Base-by-base conservation (phyloP, 2,888 invertebrate species). In the Sabatieria punctata region DNA sequence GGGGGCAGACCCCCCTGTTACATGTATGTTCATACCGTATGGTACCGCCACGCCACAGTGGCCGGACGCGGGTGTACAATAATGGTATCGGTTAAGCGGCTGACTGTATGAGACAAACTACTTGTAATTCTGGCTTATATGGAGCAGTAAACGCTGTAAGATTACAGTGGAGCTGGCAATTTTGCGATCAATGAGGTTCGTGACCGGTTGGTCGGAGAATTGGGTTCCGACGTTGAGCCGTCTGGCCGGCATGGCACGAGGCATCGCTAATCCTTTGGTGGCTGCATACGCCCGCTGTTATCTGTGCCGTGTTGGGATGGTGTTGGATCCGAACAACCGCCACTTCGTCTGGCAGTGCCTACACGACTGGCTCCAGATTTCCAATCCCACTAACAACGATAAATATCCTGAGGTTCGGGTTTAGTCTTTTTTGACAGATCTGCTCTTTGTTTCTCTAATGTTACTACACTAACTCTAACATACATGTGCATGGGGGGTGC, bases 231-330 rank as follows among this genome's bases (percentile, higher is more conserved):
- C 26, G 2, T 68, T 93, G 23, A 66, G 74, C 43, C 76, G 89
- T 50, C 72, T 95, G 49, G 79, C 84, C 0, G 72, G 73, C 56
- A 88, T 86, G 81, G 80, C 85, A 45, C 75, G 88, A 55, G 93
- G 93, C 13, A 82, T 95, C 55, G 91, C 88, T 0, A 85, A 95
- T 70, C 93, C 91, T 0, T 71, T 97, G 45, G 85, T 91, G 2
- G 82, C 89, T 4, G 75, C 79, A 22, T 95, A 91, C 67, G 79
- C 85, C 15, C 74, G 91, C 46, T 82, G 86, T 61, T 95, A 93
- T 67, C 72, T 97, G 4, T 63, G 65, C 46, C 56, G 69, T 21
- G 52, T 56, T 41, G 50, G 55, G 24, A 55, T 59, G 55, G 52
- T 18, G 54, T 58, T 51, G 48, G 56, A 30, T 49, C 55, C 18